Evolutionary conservation across 2,797 vertebrate species (phyloP), one percentile per base, ranked within the genome.

Genomic region (Acanthornis magna): DNA sequence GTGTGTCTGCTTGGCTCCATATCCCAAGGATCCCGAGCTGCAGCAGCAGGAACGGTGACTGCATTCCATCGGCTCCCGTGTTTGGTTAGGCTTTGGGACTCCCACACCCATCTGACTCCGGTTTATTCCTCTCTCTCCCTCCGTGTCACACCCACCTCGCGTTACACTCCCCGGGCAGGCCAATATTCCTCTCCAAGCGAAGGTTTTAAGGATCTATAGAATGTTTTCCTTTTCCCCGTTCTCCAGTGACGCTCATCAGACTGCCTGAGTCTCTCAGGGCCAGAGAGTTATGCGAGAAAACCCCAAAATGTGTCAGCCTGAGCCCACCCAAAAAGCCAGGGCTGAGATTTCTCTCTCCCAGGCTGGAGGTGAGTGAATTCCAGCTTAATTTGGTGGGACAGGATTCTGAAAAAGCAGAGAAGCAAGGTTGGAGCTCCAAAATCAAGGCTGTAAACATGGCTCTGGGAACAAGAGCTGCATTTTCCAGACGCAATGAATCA

Each of bases 31-130:
- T 63, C 66, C 85, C 66, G 54, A 3, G 68, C 89, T 65, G 54
- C 3, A 29, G 62, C 61, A 75, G 32, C 16, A 23, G 16, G 76
- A 63, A 51, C 91, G 85, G 83, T 55, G 83, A 55, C 48, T 25
- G 55, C n/a, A 40, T 86, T 94, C 88, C 91, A 87, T 22, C 66
- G 40, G 4, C 60, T 26, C 67, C 77, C 3, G 16, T 75, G 77
- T 90, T 94, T 93, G 67, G 34, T 73, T 50, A 47, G 76, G 80
- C 45, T 81, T 93, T 88, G 81, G 80, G 84, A 36, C 55, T 47
- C 43, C 43, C 43, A 45, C 18, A 45, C 43, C 43, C 43, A 19
- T 19, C 18, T 45, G 18, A 45, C 18, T 45, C 9, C 43, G 17
- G 17, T 45, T 9, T 18, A 45, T 45, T 19, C 43, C 43, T 45